These are phyloP conservation scores for Drosophila takahashii DNA, from an alignment of 1,140 invertebrate genomes.

Conservation along the genomic window DNA sequence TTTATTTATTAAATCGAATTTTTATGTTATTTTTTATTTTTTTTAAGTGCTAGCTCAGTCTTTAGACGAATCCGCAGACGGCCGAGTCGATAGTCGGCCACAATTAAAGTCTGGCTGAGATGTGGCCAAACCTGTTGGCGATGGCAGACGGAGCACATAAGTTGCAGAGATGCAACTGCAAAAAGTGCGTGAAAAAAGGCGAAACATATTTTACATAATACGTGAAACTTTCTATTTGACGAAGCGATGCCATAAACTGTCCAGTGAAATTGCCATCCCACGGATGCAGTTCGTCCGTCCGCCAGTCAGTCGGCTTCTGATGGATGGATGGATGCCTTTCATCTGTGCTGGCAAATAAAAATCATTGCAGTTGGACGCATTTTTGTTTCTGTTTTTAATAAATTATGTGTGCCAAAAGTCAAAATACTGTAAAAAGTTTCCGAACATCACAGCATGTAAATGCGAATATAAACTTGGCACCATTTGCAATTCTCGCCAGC, in stretches of 20 bases:
- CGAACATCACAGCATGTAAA: constrained; percentile 34
- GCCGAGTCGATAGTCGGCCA: constrained; percentile 36
- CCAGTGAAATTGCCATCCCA: constrained; percentile 21
- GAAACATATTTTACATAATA: constrained; percentile 68
- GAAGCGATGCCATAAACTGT: constrained; percentile 33
- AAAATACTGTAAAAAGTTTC: constrained; percentile 49
- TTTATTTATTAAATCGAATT: too few species aligned
- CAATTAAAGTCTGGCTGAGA: constrained; percentile 64
- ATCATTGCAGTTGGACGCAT: constrained; percentile 20
- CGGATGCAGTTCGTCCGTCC: constrained; percentile 29
- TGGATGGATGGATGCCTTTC: constrained; percentile 58
- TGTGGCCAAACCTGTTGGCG: constrained; percentile 59
- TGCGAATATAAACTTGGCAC: constrained; percentile 70
- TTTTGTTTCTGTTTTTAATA: constrained; percentile 36
- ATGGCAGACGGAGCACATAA: constrained; percentile 37
- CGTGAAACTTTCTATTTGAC: constrained; percentile 69
- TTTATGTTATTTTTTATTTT: not conserved
- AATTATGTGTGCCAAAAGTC: constrained; percentile 57
- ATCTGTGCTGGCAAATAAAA: constrained; percentile 47
- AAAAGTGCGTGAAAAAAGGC: constrained; percentile 42
- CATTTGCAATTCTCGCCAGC: constrained; percentile 43
- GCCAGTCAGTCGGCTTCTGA: constrained; percentile 1
- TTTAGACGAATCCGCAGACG: constrained; percentile 30
- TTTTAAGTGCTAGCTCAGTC: constrained; percentile 14
- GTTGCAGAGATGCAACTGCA: constrained; percentile 50